A percentile compares a stretch with the other conserved stretches of the same genome.
phyloP scores from a whole-genome alignment of 2,888 invertebrate species.

The Leuctra nigra region DNA sequence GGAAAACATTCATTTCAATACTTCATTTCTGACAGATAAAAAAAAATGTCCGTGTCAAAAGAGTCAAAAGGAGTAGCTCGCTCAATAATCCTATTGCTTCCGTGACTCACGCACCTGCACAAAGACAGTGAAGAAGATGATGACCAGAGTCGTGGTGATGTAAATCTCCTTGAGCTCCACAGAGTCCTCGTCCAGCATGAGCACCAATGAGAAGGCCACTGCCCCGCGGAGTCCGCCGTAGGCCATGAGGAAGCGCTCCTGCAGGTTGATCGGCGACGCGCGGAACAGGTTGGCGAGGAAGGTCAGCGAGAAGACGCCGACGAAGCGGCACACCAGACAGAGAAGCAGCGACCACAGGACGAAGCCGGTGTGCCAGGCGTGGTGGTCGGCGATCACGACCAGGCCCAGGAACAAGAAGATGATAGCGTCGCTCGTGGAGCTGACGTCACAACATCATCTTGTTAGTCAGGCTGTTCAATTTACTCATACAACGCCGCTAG shows the following conservation, averaged over 20 bases:
- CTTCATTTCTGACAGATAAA: no score
- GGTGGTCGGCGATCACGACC: constrained; percentile 39
- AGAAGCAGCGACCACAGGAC: constrained; percentile 48
- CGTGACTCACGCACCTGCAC: constrained; percentile 42
- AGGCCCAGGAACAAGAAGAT: constrained; percentile 58
- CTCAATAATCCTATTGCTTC: no score
- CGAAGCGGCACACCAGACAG: constrained; percentile 44
- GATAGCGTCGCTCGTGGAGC: constrained; percentile 51
- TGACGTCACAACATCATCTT: no score
- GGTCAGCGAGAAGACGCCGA: constrained; percentile 44
- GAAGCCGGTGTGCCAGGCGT: constrained; percentile 44
- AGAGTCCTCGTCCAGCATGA: constrained; percentile 41
- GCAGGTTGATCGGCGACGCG: constrained; percentile 39
- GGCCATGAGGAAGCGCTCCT: constrained; percentile 49
- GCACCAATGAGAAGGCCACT: constrained; percentile 51
- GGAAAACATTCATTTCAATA: no score
- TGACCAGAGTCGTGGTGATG: constrained; percentile 50
- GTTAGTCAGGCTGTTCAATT: no score
- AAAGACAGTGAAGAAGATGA: constrained; percentile 54
- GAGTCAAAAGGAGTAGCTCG: no score
- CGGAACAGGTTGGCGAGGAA: constrained; percentile 44
- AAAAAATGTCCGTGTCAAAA: no score
- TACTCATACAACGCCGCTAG: no score
- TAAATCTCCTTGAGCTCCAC: constrained; percentile 46
- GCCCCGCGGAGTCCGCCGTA: constrained; percentile 54